Conservation (phyloP, 2,888 invertebrate species). For the Ennomos quercinarius region DNA sequence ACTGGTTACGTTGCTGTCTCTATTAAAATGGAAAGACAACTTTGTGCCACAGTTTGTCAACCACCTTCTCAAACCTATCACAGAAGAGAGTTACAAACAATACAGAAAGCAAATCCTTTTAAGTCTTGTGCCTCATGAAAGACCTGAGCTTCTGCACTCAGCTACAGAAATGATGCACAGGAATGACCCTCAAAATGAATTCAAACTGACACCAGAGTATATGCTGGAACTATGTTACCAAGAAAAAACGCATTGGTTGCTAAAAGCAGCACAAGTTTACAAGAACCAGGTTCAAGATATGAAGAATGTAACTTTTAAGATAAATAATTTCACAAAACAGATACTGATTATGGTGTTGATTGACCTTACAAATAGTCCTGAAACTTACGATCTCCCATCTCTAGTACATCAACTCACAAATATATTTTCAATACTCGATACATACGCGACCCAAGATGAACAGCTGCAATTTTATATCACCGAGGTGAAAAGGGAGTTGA, state of each 20-base stretch:
- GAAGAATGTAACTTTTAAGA: constrained; percentile 79
- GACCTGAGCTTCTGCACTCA: constrained; percentile 64
- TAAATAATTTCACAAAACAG: constrained; percentile 80
- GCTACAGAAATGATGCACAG: constrained; percentile 69
- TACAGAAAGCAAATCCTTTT: constrained; percentile 77
- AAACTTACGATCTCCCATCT: constrained; percentile 76
- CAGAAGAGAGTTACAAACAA: constrained; percentile 69
- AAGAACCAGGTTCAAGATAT: constrained; percentile 76
- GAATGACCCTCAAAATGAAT: constrained; percentile 74
- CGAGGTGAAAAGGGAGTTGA: constrained; percentile 79
- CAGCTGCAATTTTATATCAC: constrained; percentile 78
- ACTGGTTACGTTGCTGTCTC: constrained; percentile 67
- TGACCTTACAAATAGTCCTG: constrained; percentile 77
- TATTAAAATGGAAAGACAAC: constrained; percentile 66
- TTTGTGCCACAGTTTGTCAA: constrained; percentile 61
- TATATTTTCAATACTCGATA: constrained; percentile 79
- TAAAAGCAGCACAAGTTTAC: constrained; percentile 77
- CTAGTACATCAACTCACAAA: constrained; percentile 76
- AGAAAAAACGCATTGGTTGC: constrained; percentile 78
- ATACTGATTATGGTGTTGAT: constrained; percentile 80
- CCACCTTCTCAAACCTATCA: constrained; percentile 63
- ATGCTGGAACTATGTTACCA: constrained; percentile 82
- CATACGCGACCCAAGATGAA: constrained; percentile 71
- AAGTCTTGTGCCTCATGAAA: constrained; percentile 70
- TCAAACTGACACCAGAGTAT: constrained; percentile 78